These are phyloP conservation scores for Ectemnius continuus DNA, from an alignment of 2,888 invertebrate genomes.

Conservation along the genomic window DNA sequence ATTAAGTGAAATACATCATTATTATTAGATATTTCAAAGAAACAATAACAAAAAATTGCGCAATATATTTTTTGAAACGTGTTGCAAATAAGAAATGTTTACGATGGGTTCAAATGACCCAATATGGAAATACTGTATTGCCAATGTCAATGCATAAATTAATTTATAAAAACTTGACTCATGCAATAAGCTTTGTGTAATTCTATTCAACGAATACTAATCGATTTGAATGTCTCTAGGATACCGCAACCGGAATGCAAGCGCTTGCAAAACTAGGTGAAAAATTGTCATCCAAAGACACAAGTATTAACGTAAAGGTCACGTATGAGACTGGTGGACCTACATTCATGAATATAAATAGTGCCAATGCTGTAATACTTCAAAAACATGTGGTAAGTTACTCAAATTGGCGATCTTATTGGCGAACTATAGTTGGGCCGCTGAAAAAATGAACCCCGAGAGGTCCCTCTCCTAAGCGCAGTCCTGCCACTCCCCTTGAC, in stretches of 20 bases:
- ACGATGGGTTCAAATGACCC: too few species aligned
- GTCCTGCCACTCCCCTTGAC: too few species aligned
- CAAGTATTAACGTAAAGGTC: constrained; percentile 81
- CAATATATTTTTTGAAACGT: not conserved
- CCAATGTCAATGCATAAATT: too few species aligned
- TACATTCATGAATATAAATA: constrained; percentile 84
- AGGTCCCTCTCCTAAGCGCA: too few species aligned
- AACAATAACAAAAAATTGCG: not conserved
- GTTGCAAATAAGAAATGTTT: too few species aligned
- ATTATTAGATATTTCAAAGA: not conserved
- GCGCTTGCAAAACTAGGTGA: constrained; percentile 85
- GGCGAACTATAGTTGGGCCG: too few species aligned
- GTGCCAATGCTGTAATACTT: constrained; percentile 88
- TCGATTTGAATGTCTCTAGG: constrained; percentile 75
- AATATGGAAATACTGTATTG: too few species aligned
- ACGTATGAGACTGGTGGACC: constrained; percentile 80
- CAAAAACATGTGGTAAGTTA: constrained; percentile 86
- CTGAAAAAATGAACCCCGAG: too few species aligned
- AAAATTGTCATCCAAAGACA: constrained; percentile 79
- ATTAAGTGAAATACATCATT: not conserved
- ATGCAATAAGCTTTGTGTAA: too few species aligned
- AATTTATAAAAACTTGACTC: too few species aligned
- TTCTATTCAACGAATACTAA: too few species aligned
- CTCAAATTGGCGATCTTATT: too few species aligned
- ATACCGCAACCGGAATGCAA: constrained; percentile 87